Base-by-base conservation (phyloP, 2,888 invertebrate species). In the Morpho deidamia region DNA sequence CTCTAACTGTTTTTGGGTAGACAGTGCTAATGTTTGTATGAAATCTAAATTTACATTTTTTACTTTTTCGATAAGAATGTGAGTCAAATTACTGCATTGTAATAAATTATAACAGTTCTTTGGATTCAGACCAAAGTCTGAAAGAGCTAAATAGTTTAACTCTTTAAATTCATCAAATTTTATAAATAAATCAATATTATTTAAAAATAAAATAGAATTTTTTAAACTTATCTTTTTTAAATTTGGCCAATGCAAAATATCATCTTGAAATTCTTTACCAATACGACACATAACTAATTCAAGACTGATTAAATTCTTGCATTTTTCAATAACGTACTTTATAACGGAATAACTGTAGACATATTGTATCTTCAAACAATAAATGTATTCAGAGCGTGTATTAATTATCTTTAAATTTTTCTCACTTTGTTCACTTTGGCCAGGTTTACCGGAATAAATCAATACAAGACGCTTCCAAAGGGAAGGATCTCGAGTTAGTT, bases 271-370 rank as follows among this genome's bases (percentile, higher is more conserved):
- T 37, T 81, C 77, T 59, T 77, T 77, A 49, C 69, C 68, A 33
- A 90, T 68, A 46, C 78, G 68, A 56, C 90, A 90, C 89, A 90
- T 90, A 1, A 85, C 72, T 47, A 90, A 63, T 67, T 88, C 86
- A 12, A 90, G 59, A 12, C 81, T 78, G 33, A 68, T 70, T 40
- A 90, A 69, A 62, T 87, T 80, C 12, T 60, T 56, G 64, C 89
- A 88, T 55, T 74, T 67, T 7, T 74, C 70, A 49, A 83, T 68
- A 38, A 90, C 69, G 33, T 75, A 67, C 61, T 74, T 74, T 14
- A 87, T 74, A 9, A 70, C 61, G 11, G 74, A 59, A 56, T 85
- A 88, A 55, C 71, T 78, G 60, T 84, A 78, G 3, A 85, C 74
- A 66, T 87, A 84, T 61, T 87, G 85, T 50, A 90, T 61, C 65